Conservation (phyloP, 2,797 vertebrate species). For the Enteromius mattozi region DNA sequence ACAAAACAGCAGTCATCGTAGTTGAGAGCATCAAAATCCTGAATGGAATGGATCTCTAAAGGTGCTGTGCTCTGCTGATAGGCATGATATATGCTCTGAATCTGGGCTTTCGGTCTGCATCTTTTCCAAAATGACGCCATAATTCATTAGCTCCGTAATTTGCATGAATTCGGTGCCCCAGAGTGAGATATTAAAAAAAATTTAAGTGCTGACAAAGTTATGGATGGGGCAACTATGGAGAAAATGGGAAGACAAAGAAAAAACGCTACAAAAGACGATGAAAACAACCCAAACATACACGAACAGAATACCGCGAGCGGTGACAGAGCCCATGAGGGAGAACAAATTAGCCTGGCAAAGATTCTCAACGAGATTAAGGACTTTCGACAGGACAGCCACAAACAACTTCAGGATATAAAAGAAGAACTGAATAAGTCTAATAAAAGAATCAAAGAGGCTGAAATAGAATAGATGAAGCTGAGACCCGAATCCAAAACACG, state of each 20-base stretch:
- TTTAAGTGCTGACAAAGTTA: background rate
- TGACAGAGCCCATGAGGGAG: background rate
- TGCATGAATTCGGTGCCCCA: background rate
- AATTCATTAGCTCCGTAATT: background rate
- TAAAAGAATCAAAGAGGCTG: background rate
- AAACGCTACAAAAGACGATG: background rate
- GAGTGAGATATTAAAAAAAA: background rate
- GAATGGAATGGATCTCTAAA: background rate
- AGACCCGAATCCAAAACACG: slow-evolving; percentile 3
- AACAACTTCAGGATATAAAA: slow-evolving; percentile 9
- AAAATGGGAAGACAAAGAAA: background rate
- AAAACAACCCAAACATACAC: background rate
- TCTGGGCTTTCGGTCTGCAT: background rate
- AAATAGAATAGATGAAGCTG: background rate
- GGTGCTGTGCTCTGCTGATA: slow-evolving; percentile 24
- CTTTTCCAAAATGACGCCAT: background rate
- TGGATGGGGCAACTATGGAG: background rate
- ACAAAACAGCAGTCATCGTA: too few species aligned
- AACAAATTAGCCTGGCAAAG: background rate
- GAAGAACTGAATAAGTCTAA: background rate
- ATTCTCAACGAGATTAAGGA: background rate
- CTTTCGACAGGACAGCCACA: background rate
- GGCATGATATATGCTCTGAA: slow-evolving; percentile 20
- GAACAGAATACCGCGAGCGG: background rate
- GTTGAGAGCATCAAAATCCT: background rate